These are phyloP conservation scores for Cynocephalus volans DNA, from an alignment of 2,113 vertebrate genomes.

Conservation along the genomic window DNA sequence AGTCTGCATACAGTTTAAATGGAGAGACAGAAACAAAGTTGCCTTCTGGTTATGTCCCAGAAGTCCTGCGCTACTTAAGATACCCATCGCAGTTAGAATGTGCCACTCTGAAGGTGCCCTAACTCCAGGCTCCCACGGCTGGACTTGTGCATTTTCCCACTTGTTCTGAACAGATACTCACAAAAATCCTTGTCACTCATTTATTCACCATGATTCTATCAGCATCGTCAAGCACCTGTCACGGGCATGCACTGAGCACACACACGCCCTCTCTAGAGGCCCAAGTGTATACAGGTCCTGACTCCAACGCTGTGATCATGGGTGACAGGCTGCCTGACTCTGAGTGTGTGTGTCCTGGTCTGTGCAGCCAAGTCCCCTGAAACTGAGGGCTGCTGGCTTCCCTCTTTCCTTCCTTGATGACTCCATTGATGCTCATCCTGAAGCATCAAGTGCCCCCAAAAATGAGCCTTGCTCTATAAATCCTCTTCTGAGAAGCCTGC, in stretches of 20 bases:
- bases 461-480: neutral
- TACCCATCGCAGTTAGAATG: accelerated
- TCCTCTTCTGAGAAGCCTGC: neutral
- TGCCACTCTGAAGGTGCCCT: accelerated
- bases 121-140: neutral
- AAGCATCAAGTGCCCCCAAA: accelerated
- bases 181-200: accelerated
- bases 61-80: neutral
- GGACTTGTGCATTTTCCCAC: accelerated
- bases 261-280: neutral
- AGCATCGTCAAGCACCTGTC: neutral
- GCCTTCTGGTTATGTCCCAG: too few species aligned
- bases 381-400: neutral
- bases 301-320: neutral
- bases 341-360: accelerated
- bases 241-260: neutral
- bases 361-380: neutral
- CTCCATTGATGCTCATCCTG: neutral
- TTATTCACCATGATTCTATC: accelerated
- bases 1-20: too few species aligned
- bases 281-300: neutral
- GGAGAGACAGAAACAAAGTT: too few species aligned
- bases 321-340: neutral
- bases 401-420: neutral
- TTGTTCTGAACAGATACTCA: neutral